Conservation (phyloP, 2,113 vertebrate species). For the Epinephelus fuscoguttatus region DNA sequence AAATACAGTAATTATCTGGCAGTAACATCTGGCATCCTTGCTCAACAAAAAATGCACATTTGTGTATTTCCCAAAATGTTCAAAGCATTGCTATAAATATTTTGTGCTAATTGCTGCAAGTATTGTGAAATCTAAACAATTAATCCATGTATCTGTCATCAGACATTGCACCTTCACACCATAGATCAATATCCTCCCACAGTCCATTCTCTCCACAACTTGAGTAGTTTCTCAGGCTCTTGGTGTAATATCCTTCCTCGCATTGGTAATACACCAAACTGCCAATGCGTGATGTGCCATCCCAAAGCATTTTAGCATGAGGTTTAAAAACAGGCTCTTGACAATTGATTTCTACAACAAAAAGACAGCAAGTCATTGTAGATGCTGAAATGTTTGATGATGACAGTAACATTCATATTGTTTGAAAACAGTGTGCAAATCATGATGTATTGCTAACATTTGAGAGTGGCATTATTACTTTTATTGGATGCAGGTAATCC, state of each 20-base stretch:
- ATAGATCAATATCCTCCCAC: slow-evolving; percentile 79
- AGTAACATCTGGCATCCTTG: not conserved
- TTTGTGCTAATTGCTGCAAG: not conserved
- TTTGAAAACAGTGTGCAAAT: slow-evolving; percentile 1
- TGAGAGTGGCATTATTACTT: not conserved
- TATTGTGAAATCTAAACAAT: not conserved
- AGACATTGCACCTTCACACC: slow-evolving; percentile 82
- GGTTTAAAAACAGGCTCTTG: slow-evolving; percentile 62
- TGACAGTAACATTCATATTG: not conserved
- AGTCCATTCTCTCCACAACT: slow-evolving; percentile 74
- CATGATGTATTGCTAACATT: not conserved
- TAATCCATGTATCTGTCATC: not conserved
- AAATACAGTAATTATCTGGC: not conserved
- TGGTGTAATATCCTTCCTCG: slow-evolving; percentile 67
- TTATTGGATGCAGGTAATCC: not conserved
- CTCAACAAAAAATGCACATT: not conserved
- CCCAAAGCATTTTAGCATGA: slow-evolving; percentile 62
- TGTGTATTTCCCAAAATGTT: not conserved
- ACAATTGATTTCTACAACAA: slow-evolving; percentile 76
- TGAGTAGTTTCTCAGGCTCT: slow-evolving; percentile 64
- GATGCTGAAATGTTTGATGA: not conserved
- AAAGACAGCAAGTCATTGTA: slow-evolving; percentile 42
- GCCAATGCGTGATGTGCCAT: slow-evolving; percentile 55
- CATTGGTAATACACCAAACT: slow-evolving; percentile 74
- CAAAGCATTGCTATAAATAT: not conserved